phyloP scores from a whole-genome alignment of 2,797 vertebrate species.

The Podarcis siculus region DNA sequence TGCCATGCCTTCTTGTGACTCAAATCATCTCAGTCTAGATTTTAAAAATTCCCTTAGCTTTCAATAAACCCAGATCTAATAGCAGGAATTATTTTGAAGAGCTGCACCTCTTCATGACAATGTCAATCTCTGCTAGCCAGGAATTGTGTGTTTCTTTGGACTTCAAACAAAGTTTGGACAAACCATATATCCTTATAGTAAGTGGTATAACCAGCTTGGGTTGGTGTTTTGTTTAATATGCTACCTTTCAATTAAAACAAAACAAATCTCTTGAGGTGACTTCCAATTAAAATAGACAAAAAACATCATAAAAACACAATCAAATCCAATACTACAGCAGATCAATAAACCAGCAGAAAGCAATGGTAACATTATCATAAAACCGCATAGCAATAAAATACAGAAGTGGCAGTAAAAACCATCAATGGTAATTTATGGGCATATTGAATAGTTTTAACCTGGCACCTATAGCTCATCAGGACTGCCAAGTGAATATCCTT shows the following conservation, averaged over 20 bases:
- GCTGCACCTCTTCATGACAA: not conserved
- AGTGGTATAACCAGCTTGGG: not conserved
- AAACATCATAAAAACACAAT: not conserved
- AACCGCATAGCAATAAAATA: not conserved
- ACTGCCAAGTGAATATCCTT: no score
- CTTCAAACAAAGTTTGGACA: not conserved
- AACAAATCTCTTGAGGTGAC: not conserved
- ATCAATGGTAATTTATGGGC: not conserved
- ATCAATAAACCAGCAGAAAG: not conserved
- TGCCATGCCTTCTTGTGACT: not conserved
- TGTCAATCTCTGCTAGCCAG: not conserved
- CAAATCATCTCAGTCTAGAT: not conserved
- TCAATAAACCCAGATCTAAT: not conserved
- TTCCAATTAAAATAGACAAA: not conserved
- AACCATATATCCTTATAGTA: not conserved
- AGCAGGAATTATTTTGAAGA: not conserved
- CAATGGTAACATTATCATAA: no score
- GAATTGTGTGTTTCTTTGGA: not conserved
- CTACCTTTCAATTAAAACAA: not conserved
- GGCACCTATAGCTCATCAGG: not conserved
- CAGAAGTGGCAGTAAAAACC: not conserved
- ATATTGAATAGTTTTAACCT: not conserved
- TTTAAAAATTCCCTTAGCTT: not conserved
- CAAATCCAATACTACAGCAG: not conserved
- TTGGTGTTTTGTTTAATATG: not conserved